Base-by-base conservation (phyloP, 2,797 vertebrate genomes). In the Rhinogobio ventralis region DNA sequence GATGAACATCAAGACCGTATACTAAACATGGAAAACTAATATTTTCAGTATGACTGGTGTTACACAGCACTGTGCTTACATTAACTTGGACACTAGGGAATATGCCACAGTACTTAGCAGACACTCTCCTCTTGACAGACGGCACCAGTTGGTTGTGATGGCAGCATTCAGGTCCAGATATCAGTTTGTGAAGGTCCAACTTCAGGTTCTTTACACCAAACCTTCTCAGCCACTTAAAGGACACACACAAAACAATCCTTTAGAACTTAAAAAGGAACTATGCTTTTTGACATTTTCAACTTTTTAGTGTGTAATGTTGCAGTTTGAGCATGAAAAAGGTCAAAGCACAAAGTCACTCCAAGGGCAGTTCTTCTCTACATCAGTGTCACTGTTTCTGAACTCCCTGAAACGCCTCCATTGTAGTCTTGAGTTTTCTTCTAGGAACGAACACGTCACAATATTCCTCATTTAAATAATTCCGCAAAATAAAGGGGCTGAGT, bases 151-250 rank as follows among this genome's bases (percentile, higher is more conserved):
- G 88, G 87, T 89, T 93, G 9, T 85, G 92, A 82, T 96, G 95
- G 46, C 86, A 80, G 71, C 95, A 96, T 23, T 90, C 90, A 10
- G 94, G 93, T 25, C 95, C 93, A 20, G 95, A 94, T 75, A 94
- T 42, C 78, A 94, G 79, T 1, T 88, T 92, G 89, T 94, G 92
- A 62, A 96, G 86, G 5, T 96, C 94, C 90, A 97, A 79, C 85
- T 94, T 95, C 85, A 96, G 92, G n/a, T 91, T 95, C 90, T 90
- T 95, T 46, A 96, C 86, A 1, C 95, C 90, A 66, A 92, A 96
- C 36, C 90, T 94, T 79, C 87, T 91, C 83, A 97, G 82, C 96
- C 96, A 96, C 96, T 97, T 87, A 85, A 49, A 88, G 85, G 86
- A 39, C 89, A 81, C 90, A 67, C 74, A 80, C 49, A n/a, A 68